These are phyloP conservation scores for Synergus laeviventris DNA, from an alignment of 2,888 invertebrate species.

Conservation along the genomic window DNA sequence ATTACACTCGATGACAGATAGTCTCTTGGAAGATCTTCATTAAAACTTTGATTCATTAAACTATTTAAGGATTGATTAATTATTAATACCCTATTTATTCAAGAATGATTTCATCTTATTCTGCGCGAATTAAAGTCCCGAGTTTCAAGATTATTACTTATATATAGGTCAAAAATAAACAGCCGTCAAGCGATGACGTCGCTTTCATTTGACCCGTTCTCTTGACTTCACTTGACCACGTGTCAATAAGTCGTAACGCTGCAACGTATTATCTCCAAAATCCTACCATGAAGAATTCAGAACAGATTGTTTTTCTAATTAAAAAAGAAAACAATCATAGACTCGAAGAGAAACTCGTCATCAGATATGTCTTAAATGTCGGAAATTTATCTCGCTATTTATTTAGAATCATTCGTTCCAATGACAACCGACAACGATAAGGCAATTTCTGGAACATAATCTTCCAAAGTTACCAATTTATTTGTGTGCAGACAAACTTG, in stretches of 20 bases:
- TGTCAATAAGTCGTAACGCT: constrained; percentile 68
- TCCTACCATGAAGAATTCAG: constrained; percentile 5
- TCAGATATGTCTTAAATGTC: neutral
- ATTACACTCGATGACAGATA: neutral
- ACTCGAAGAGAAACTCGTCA: neutral
- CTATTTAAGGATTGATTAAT: neutral
- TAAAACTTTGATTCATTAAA: neutral
- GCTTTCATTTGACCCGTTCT: constrained; percentile 66
- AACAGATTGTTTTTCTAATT: neutral
- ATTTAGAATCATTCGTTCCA: too few species aligned
- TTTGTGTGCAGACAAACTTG: neutral
- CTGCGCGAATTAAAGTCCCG: neutral
- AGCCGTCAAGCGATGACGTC: constrained; percentile 38
- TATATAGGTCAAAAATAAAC: constrained; percentile 30
- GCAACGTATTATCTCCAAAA: constrained; percentile 7
- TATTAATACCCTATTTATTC: neutral
- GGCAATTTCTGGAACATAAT: too few species aligned
- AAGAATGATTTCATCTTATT: neutral
- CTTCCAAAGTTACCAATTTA: too few species aligned
- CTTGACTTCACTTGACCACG: constrained; percentile 74
- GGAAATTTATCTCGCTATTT: neutral
- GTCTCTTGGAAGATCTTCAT: constrained; percentile 38
- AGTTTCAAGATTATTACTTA: constrained; percentile 29
- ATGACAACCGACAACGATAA: too few species aligned
- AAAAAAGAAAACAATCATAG: neutral